These are phyloP conservation scores for Holacanthella duospinosa DNA, from an alignment of 2,888 invertebrate species.

Conservation along the genomic window DNA sequence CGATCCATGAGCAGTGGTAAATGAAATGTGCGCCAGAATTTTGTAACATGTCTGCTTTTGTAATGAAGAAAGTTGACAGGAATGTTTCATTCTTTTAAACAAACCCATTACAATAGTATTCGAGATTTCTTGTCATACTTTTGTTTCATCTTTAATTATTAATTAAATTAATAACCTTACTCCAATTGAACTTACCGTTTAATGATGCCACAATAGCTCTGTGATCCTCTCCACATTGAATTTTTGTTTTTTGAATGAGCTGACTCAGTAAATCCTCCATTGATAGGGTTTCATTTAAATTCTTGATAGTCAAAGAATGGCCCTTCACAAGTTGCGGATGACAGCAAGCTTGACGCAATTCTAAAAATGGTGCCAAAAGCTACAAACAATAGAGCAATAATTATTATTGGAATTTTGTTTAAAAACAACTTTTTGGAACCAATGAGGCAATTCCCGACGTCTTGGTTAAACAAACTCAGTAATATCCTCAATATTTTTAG, in stretches of 20 bases:
- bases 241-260: constrained; percentile 51
- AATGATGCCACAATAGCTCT: constrained; percentile 53
- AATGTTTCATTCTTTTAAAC: too few species aligned
- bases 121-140: too few species aligned
- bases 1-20: too few species aligned
- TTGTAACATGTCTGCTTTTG: too few species aligned
- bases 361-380: constrained; percentile 54
- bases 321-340: constrained; percentile 55
- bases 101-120: too few species aligned
- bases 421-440: too few species aligned
- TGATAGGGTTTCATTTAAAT: constrained; percentile 48
- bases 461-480: too few species aligned
- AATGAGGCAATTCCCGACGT: too few species aligned
- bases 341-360: constrained; percentile 59
- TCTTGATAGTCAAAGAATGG: constrained; percentile 46
- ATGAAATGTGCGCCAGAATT: too few species aligned
- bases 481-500: too few species aligned
- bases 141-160: background rate
- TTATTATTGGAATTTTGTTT: too few species aligned
- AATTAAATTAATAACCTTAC: background rate
- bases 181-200: constrained; percentile 48
- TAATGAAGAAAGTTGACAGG: too few species aligned
- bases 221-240: constrained; percentile 54
- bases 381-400: constrained; percentile 39
- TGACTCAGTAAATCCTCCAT: constrained; percentile 57